Percentiles rank a stretch among this genome's conserved stretches.
These are phyloP conservation scores for Mustela lutreola DNA, from an alignment of 2,113 vertebrate species.

Conservation along the genomic window DNA sequence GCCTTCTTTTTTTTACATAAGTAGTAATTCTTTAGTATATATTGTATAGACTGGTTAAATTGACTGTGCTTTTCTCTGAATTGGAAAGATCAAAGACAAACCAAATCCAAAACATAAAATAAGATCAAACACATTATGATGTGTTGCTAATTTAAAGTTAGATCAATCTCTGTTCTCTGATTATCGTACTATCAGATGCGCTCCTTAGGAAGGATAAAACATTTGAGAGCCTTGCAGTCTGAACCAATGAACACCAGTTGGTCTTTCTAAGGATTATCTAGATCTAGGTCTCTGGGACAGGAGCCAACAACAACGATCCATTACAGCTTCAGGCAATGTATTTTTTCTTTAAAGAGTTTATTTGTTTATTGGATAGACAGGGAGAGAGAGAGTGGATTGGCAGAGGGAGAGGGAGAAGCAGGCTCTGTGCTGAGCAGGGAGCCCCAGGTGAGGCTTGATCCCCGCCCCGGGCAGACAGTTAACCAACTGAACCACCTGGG, in stretches of 20 bases:
- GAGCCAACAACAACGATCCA: not conserved
- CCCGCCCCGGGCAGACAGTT: not conserved
- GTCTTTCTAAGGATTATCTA: conserved; percentile 45
- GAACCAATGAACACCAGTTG: conserved; percentile 14
- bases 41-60: not conserved
- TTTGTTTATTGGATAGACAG: not conserved
- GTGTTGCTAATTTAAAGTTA: conserved; percentile 62
- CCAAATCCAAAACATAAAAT: not conserved
- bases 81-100: not conserved
- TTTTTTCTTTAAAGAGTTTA: not conserved
- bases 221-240: conserved; percentile 46
- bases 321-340: not conserved
- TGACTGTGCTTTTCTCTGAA: not conserved
- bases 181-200: not conserved
- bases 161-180: not conserved
- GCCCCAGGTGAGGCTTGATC: not conserved
- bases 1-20: not conserved
- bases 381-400: no score
- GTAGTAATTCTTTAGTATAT: not conserved
- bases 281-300: not conserved
- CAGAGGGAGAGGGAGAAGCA: not conserved
- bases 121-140: not conserved
- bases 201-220: not conserved
- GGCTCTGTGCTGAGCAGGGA: not conserved
- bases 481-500: not conserved